Evolutionary conservation across 2,888 invertebrate species (phyloP).

Genomic region (Heterodera filipjevi): DNA sequence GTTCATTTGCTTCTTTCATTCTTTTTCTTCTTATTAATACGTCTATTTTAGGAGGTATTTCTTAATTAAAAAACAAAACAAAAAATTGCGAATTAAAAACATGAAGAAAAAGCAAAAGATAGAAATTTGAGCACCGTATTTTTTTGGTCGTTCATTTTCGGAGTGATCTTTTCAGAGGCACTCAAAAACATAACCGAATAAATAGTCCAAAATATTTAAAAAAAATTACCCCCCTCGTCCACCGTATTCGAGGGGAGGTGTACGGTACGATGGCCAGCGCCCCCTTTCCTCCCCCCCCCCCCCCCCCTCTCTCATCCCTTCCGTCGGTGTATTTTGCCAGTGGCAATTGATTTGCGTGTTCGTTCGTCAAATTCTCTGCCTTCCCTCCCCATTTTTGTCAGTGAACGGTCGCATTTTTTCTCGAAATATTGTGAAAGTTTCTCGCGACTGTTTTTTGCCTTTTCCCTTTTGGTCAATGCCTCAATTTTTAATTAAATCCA

Average conservation of each 20-base stretch:
- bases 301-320: not conserved
- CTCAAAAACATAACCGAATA: too few species aligned
- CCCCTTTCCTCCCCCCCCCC: too few species aligned
- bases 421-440: not conserved
- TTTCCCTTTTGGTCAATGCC: not conserved
- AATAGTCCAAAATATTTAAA: too few species aligned
- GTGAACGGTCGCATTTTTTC: not conserved
- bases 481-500: not conserved
- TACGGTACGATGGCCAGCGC: not conserved
- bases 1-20: not conserved
- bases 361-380: not conserved
- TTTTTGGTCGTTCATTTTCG: too few species aligned
- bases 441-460: constrained; percentile 8
- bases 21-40: not conserved
- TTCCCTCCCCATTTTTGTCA: not conserved
- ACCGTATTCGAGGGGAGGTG: too few species aligned
- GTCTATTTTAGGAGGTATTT: too few species aligned
- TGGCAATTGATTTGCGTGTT: constrained; percentile 8
- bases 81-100: too few species aligned
- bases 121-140: too few species aligned
- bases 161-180: too few species aligned
- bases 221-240: too few species aligned
- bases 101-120: too few species aligned
- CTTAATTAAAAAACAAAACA: too few species aligned
- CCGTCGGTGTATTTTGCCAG: not conserved